Evolutionary conservation across 2,888 invertebrate genomes (phyloP), one percentile per base, ranked within the genome.

Genomic region (Aleiodes testaceus): DNA sequence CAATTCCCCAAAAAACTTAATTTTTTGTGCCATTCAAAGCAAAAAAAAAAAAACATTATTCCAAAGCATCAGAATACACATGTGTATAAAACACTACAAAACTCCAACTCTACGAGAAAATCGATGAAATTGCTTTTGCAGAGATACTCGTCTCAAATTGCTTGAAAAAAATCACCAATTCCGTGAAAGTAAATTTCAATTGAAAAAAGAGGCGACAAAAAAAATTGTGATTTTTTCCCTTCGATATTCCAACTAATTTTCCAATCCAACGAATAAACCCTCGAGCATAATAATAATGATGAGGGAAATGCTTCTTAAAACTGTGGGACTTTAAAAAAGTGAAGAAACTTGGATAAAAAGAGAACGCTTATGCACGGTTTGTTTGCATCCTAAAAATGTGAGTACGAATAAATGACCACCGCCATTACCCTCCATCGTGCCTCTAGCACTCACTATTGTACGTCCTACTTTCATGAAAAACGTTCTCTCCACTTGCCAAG

Each of bases 371-470:
- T 12, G 59, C 16, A 16, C 0, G 59, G 16, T 59, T 66, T 66
- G 70, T 66, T 70, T 70, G 59, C 49, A 52, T 50, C 59, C 44
- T 12, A 36, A 53, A 63, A 52, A 47, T 67, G 52, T 67, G 53
- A 67, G 64, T 47, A 67, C 64, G 67, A 64, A 72, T 72, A 72
- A 72, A 72, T 72, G 64, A 72, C 53, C 66, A 59, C 42, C 64
- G 63, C 53, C 63, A 67, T 26, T 26, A 5, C 26, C 26, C 45
- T 59, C 64, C 64, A 49, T 14, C 45, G 45, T 12, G n/a, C 49
- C 53, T 65, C 42, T 47, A 36, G 45, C 47, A 63, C 55, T 64
- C 67, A 3, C 45, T 22, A 20, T 22, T 36, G 45, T 47, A 30
- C 63, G 67, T 53, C 18, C 70, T 61, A 52, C 20, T 63, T 64